Conservation (phyloP, 2,888 invertebrate species). For the Rhaphigaster nebulosa region DNA sequence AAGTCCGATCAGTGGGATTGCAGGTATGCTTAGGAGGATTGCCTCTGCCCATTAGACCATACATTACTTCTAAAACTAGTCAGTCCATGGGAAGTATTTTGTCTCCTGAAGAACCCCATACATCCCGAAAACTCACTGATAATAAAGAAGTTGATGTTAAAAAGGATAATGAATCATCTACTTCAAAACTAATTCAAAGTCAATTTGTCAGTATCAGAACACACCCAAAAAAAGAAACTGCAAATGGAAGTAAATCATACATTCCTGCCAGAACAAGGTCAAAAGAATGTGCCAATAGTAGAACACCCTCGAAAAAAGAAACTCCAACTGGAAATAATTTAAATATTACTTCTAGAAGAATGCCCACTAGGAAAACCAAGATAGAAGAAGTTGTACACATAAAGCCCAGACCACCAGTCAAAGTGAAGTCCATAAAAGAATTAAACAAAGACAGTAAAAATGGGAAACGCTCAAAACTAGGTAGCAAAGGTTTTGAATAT, state of each 20-base stretch:
- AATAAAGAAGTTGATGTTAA: neutral
- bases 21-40: slow-evolving; percentile 4
- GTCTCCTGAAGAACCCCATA: neutral
- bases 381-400: neutral
- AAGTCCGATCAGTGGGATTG: slow-evolving; percentile 4
- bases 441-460: neutral
- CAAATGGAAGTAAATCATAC: neutral
- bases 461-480: neutral
- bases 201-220: neutral
- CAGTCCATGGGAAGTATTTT: neutral
- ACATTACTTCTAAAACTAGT: neutral
- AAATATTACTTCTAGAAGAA: neutral
- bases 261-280: neutral
- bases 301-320: too few species aligned
- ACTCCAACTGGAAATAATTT: too few species aligned
- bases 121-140: neutral
- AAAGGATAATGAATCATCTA: neutral
- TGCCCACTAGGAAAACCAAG: neutral
- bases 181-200: neutral
- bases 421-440: neutral
- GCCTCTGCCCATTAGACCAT: neutral
- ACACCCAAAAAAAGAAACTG: neutral
- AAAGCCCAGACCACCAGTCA: neutral
- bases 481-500: neutral
- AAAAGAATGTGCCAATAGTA: too few species aligned